Percentiles rank a stretch among this genome's conserved stretches.
phyloP scores from a whole-genome alignment of 2,888 invertebrate species.

The Drosophila mimetica region DNA sequence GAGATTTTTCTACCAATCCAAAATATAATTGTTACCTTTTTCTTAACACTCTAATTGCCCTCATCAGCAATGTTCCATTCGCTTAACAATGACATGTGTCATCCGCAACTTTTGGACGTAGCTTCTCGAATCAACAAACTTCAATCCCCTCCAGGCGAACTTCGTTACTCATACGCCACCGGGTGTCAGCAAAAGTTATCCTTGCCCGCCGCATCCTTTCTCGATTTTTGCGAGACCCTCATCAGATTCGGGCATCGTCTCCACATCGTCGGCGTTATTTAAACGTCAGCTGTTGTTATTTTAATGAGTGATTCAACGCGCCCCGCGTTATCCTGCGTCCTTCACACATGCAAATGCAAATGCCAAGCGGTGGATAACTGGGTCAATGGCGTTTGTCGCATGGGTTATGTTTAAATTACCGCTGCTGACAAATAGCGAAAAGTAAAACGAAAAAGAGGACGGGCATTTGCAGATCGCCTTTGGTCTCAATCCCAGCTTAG shows the following conservation, averaged over 20 bases:
- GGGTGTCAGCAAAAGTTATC: conserved; percentile 13
- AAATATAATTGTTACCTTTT: background rate
- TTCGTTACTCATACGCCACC: conserved; percentile 23
- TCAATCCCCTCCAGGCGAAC: conserved; percentile 7
- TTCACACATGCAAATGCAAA: conserved; percentile 41
- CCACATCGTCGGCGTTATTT: conserved; percentile 48
- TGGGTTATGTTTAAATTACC: conserved; percentile 50
- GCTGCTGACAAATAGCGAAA: background rate
- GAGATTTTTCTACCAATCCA: background rate
- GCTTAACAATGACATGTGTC: conserved; percentile 12
- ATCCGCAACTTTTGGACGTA: background rate
- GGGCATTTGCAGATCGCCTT: conserved; percentile 16
- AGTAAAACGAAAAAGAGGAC: background rate
- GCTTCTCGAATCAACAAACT: conserved; percentile 10
- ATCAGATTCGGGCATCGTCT: conserved; percentile 13
- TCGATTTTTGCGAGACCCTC: conserved; percentile 18
- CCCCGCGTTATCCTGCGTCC: conserved; percentile 32
- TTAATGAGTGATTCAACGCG: conserved; percentile 67
- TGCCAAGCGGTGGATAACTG: conserved; percentile 40
- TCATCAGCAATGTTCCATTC: background rate
- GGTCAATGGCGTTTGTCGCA: conserved; percentile 33
- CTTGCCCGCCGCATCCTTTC: background rate
- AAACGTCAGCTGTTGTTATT: conserved; percentile 64
- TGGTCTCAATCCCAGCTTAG: conserved; percentile 1
- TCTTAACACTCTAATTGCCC: conserved; percentile 17